Conservation (phyloP, 1,140 invertebrate species). For the Wasmannia auropunctata region DNA sequence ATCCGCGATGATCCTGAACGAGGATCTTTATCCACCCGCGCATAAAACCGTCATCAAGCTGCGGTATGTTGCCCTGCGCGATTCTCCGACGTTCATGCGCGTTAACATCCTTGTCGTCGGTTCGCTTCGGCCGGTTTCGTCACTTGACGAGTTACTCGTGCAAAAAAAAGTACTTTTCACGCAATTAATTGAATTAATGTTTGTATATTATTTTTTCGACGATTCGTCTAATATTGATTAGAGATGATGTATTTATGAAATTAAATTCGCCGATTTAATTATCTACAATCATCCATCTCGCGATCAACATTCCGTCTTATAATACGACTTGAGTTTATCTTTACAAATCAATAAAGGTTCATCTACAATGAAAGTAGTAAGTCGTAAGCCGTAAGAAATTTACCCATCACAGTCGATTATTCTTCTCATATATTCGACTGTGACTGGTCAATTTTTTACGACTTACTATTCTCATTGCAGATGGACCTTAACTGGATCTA, state of each 20-base stretch:
- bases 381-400: no score
- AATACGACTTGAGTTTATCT: neutral
- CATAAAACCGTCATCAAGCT: conserved; percentile 79
- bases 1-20: conserved; percentile 73
- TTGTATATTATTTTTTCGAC: neutral
- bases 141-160: neutral
- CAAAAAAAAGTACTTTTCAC: neutral
- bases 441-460: no score
- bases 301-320: neutral
- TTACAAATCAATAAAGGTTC: neutral
- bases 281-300: neutral
- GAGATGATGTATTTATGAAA: no score
- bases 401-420: no score
- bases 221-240: no score
- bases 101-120: neutral
- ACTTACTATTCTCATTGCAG: no score
- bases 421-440: no score
- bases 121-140: neutral
- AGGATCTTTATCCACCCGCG: conserved; percentile 78
- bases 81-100: neutral
- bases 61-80: conserved; percentile 70
- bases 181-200: neutral
- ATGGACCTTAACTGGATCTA: neutral
- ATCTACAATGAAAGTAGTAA: no score
- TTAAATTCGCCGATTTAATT: neutral